Base-by-base conservation (phyloP, 1,140 invertebrate species). In the Papilio machaon region DNA sequence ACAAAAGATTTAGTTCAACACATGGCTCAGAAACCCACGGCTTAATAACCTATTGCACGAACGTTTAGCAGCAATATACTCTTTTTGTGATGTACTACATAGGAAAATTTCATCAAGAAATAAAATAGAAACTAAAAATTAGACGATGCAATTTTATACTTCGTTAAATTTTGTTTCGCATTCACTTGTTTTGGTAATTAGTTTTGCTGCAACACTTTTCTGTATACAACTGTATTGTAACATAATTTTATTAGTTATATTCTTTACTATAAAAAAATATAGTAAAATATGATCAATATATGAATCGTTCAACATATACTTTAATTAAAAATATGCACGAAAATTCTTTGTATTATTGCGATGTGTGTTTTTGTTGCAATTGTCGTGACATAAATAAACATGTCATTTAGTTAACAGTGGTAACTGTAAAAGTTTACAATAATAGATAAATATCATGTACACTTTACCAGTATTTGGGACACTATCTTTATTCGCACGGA, bases 361-460 rank as follows among this genome's bases (percentile, higher is more conserved):
- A 43, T 43, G 38, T 43, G 38, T 43, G 7, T 43, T 43, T 43
- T 43, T 6, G 38, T 43, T 43, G 38, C 38, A 43, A 43, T 43
- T 43, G 38, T 3, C 4, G 38, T 43, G 38, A 19, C 4, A 2
- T 60, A 23, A 64, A 64, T 64, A 64, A 64, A 30, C 60, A 11
- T 30, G 60, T 64, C 8, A 64, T 64, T 30, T 23, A 64, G 60
- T 30, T 30, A 11, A 23, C 19, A 13, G 60, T 0, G 23, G 19
- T 64, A 23, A 60, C 19, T 64, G 9, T 64, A 64, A 64, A 64
- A 64, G 60, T 70, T 70, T 35, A 70, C 30, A 70, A 70, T 38
- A 35, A 30, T 35, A 70, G 64, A 70, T 70, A 60, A 70, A 35
- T 38, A 70, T 35, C 64, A 17, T 35, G 60, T 70, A 35, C 17